A percentile compares a stretch with the other conserved stretches of the same genome.
These are phyloP conservation scores for Chromoteleia sp. DNA, from an alignment of 2,888 invertebrate genomes.

Conservation along the genomic window DNA sequence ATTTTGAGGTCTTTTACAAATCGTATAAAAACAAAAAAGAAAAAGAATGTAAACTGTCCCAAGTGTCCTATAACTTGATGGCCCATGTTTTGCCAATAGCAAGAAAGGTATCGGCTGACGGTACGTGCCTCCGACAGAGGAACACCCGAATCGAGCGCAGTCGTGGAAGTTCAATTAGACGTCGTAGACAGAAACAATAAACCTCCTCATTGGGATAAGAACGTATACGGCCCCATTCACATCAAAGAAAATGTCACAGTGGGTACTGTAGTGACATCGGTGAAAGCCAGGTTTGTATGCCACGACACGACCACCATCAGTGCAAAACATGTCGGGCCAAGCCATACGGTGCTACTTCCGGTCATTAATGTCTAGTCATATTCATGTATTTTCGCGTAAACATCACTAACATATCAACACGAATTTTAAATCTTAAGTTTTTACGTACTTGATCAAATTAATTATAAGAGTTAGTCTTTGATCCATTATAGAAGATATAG, in stretches of 20 bases:
- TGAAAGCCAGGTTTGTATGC: conserved; percentile 98
- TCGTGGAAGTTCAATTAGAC: conserved; percentile 98
- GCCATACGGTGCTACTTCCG: conserved; percentile 78
- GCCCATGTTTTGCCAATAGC: conserved; percentile 92
- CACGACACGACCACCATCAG: conserved; percentile 82
- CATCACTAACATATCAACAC: no score
- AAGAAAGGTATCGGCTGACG: conserved; percentile 97
- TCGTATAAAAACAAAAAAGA: conserved; percentile 66
- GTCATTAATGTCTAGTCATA: neutral
- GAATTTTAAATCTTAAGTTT: no score
- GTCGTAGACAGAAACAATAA: conserved; percentile 99
- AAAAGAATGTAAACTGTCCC: conserved; percentile 78
- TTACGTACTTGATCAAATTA: no score
- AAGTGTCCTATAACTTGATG: conserved; percentile 86
- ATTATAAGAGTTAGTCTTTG: no score
- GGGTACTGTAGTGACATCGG: conserved; percentile 98
- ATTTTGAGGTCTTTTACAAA: conserved; percentile 36
- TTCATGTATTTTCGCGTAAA: no score
- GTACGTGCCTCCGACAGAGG: conserved; percentile 99
- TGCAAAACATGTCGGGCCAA: conserved; percentile 81
- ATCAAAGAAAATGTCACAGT: conserved; percentile 99
- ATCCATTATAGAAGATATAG: no score
- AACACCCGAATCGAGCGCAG: conserved; percentile 95
- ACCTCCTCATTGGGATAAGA: conserved; percentile 98
- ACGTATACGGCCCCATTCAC: conserved; percentile 98